Base-by-base conservation (phyloP, 64 coral and sea anemone species). In the Pocillopora damicornis region DNA sequence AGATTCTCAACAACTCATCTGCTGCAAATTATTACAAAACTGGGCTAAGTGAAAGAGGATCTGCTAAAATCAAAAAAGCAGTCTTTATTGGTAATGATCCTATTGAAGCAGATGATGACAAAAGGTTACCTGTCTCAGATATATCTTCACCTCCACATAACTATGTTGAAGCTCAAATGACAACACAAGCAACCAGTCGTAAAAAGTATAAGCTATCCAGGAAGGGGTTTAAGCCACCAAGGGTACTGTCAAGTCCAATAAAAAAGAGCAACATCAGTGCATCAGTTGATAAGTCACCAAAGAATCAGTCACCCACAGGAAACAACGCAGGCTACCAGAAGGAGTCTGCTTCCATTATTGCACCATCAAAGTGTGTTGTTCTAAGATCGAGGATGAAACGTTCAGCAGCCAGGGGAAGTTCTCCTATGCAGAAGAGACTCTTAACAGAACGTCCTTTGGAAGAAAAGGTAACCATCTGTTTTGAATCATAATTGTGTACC, bases 341-440 rank as follows among this genome's bases (percentile, higher is more conserved):
- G 1, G 22, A 15, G 72, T 73, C 81, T n/a, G 30, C 36, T 42
- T 15, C 63, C 14, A 13, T 72, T 58, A 56, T 68, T 73, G 61
- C 37, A 13, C 42, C 81, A 58, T 85, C 81, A 25, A 85, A 85
- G 58, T 85, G 63, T 58, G 36, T 68, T 72, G 64, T 85, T 85
- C 65, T 73, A 14, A 85, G 35, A 34, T 73, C 81, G 22, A 85
- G 81, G 58, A 73, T 85, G 79, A 91, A 91, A 75, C 45, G 89
- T 9, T 14, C 69, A 76, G 80, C 89, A 59, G 23, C 89, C 25
- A 91, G 85, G 83, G 89, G 89, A 63, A 35, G 35, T 23, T 89
- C 80, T 63, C 89, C 89, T 16, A 42, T 63, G 25, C 36, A 84
- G 35, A 90, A 90, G 58, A 75, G 89, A 84, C 30, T 76, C 5